Base-by-base conservation (phyloP, 2,797 vertebrate species). In the Argentina silus region DNA sequence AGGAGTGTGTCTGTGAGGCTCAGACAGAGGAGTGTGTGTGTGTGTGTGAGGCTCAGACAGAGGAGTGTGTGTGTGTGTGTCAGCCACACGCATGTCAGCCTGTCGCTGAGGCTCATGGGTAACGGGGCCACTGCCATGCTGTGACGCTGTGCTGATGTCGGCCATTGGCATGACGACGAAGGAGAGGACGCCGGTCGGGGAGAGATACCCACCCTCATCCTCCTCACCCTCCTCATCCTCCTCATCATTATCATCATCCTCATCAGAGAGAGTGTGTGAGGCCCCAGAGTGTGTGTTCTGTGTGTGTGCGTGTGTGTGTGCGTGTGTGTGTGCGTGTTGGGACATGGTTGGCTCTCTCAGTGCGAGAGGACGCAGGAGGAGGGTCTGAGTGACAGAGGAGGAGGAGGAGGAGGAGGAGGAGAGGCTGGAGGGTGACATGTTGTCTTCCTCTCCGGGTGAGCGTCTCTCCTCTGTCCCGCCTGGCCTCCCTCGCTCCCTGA, bases 261-360 rank as follows among this genome's bases (percentile, higher is more conserved):
- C n/a, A n/a, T n/a, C n/a, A n/a, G n/a, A n/a, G n/a, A n/a, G n/a
- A n/a, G 23, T 9, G 21, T 12, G 57, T 60, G 57, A 60, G 57
- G 57, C 27, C 57, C 57, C 21, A 56, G 66, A 56, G 23, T 50
- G 57, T 43, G 56, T n/a, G n/a, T n/a, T n/a, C n/a, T n/a, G 68
- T 62, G 19, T 78, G 36, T 64, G 55, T 51, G 76, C 65, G 23
- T 53, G 62, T 79, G 55, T 21, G 17, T 69, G 56, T 63, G 19
- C 57, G 48, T 53, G 19, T 67, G 55, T 10, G 51, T 23, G 74
- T 47, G 6, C 42, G 66, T 62, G 70, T n/a, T 55, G 47, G 53
- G 50, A 11, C 11, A 61, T 27, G 53, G 44, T 47, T 50, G 56
- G 15, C 27, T 50, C 66, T 44, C 47, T 70, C 27, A 64, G 75